These are phyloP conservation scores for Sebastes variabilis DNA, from an alignment of 2,797 vertebrate genomes.

Conservation along the genomic window DNA sequence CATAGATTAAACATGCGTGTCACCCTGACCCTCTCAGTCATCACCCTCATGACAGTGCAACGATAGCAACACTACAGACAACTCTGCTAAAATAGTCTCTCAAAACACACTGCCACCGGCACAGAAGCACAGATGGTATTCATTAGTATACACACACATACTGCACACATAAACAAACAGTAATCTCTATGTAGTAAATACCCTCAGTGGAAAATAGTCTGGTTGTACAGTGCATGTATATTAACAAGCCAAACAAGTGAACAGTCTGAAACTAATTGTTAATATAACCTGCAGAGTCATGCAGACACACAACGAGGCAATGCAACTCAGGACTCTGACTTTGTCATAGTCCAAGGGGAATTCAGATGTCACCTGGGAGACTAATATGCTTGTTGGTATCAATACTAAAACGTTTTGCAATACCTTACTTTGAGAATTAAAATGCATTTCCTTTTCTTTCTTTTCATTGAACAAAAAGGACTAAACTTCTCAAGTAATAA, in stretches of 20 bases:
- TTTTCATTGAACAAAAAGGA: neutral
- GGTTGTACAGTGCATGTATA: neutral
- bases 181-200: neutral
- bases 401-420: neutral
- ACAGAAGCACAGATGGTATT: neutral
- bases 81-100: neutral
- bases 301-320: neutral
- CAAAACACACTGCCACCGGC: neutral
- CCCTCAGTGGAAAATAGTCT: neutral
- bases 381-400: neutral
- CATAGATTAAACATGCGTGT: neutral
- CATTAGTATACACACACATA: neutral
- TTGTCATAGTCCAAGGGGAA: neutral
- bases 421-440: neutral
- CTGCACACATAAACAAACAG: neutral
- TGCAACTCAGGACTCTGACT: neutral
- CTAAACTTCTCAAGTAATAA: neutral
- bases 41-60: neutral
- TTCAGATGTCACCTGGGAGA: neutral
- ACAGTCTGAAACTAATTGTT: neutral
- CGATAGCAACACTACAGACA: neutral
- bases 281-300: conserved; percentile 5
- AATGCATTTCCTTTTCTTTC: neutral
- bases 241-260: neutral
- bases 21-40: neutral